Percentiles rank a stretch among this genome's conserved stretches.
Evolutionary conservation across 2,888 invertebrate species (phyloP).

Genomic region (Macrosiphum euphorbiae): DNA sequence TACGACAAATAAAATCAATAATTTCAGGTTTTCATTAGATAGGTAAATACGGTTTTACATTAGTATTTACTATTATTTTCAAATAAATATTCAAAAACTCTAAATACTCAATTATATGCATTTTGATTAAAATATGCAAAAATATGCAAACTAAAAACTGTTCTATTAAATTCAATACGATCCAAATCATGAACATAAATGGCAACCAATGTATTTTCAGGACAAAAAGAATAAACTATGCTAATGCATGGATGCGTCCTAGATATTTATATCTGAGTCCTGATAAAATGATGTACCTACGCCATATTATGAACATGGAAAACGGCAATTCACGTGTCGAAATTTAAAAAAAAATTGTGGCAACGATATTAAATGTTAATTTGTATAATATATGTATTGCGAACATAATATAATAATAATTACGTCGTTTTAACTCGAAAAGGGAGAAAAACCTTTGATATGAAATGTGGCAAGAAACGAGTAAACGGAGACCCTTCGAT

Average conservation of each 20-base stretch:
- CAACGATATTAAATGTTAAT: not conserved
- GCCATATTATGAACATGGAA: not conserved
- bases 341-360: not conserved
- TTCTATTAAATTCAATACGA: not conserved
- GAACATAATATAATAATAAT: not conserved
- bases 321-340: not conserved
- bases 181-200: not conserved
- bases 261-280: not conserved
- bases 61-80: not conserved
- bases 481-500: not conserved
- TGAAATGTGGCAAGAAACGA: not conserved
- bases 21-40: not conserved
- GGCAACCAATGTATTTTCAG: not conserved
- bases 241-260: not conserved
- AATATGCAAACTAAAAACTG: not conserved
- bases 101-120: not conserved
- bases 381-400: not conserved
- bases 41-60: not conserved
- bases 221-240: not conserved
- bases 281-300: not conserved
- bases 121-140: not conserved
- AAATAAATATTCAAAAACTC: not conserved
- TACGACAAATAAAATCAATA: not conserved
- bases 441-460: not conserved
- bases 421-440: not conserved